These are phyloP conservation scores for Abrostola tripartita DNA, from an alignment of 2,888 invertebrate genomes.

Conservation along the genomic window DNA sequence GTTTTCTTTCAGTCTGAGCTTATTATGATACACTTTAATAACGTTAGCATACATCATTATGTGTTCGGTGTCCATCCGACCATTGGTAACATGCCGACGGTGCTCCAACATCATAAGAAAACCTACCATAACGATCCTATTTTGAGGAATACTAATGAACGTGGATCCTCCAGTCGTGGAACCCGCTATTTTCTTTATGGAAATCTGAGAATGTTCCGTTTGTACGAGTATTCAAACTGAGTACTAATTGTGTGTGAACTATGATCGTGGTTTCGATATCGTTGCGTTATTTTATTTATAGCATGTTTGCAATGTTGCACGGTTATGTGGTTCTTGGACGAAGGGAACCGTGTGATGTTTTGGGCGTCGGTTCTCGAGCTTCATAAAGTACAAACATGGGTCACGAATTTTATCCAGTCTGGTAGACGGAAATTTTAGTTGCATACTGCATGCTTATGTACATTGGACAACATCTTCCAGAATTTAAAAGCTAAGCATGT, in stretches of 20 bases:
- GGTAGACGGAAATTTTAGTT: no score
- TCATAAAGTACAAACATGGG: no score
- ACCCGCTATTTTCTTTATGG: constrained; percentile 70
- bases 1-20: constrained; percentile 73
- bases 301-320: no score
- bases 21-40: constrained; percentile 80
- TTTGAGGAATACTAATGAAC: constrained; percentile 73
- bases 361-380: no score
- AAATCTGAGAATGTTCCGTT: constrained; percentile 56
- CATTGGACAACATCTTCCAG: no score
- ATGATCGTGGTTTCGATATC: neutral
- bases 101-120: constrained; percentile 60
- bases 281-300: neutral
- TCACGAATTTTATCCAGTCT: no score
- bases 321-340: no score
- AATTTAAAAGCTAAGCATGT: no score
- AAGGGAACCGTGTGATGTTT: no score
- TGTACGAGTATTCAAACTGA: constrained; percentile 16
- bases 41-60: constrained; percentile 82
- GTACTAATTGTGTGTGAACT: constrained; percentile 11
- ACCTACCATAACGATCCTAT: constrained; percentile 59
- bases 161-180: constrained; percentile 47
- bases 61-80: constrained; percentile 73
- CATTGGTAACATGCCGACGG: constrained; percentile 65
- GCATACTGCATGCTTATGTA: no score